A percentile compares a stretch with the other conserved stretches of the same genome.
Evolutionary conservation across 2,888 invertebrate genomes (phyloP).

Genomic region (Liposcelis brunnea): DNA sequence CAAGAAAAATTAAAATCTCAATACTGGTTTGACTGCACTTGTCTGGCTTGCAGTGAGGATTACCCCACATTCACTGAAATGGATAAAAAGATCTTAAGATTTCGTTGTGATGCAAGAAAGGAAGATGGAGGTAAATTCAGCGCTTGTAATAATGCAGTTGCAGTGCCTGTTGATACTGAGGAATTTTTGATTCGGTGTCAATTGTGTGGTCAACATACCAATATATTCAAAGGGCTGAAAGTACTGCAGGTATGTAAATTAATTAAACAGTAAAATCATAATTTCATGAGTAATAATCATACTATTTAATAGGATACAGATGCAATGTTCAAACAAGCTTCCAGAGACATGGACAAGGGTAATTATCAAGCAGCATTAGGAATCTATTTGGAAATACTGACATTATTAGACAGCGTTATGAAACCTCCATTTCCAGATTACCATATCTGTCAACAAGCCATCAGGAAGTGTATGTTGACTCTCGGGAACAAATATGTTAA

Average conservation of each 20-base stretch:
- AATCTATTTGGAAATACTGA: conserved; percentile 44
- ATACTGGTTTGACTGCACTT: conserved; percentile 64
- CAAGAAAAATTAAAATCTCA: conserved; percentile 46
- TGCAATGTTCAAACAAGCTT: conserved; percentile 42
- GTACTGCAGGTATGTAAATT: conserved; percentile 39
- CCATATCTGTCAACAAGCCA: conserved; percentile 53
- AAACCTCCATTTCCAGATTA: conserved; percentile 58
- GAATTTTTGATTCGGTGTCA: conserved; percentile 53
- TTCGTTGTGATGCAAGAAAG: conserved; percentile 23
- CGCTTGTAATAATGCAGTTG: conserved; percentile 44
- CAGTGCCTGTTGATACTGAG: conserved; percentile 42
- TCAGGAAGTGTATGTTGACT: conserved; percentile 47
- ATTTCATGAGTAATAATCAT: not conserved
- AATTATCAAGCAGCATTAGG: conserved; percentile 44
- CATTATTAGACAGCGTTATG: conserved; percentile 46
- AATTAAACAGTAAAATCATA: not conserved
- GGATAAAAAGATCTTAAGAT: conserved; percentile 48
- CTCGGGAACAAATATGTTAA: conserved; percentile 33
- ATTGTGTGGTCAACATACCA: conserved; percentile 47
- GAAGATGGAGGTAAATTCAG: conserved; percentile 15
- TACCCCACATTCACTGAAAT: conserved; percentile 53
- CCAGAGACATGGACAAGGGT: conserved; percentile 40
- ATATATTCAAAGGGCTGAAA: conserved; percentile 56
- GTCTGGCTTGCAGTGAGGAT: conserved; percentile 51
- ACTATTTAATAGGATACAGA: conserved; percentile 50